phyloP scores from a whole-genome alignment of 1,140 invertebrate genomes.

The Cotesia typhae region DNA sequence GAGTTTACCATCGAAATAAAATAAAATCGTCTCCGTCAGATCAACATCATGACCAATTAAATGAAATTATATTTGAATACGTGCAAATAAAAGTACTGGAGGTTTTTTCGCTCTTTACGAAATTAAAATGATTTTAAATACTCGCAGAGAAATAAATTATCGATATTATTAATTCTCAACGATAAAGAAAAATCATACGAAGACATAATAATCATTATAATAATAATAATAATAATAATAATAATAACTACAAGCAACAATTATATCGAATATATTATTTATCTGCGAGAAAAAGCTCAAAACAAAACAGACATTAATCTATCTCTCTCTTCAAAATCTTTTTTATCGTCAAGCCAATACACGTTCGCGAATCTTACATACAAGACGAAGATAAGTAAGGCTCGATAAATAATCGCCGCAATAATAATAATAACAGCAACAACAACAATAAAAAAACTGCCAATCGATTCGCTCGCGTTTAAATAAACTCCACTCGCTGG shows the following conservation, averaged over 20 bases:
- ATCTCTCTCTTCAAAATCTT: too few relatives aligned
- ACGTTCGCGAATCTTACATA: conserved; percentile 7
- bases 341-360: too few relatives aligned
- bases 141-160: conserved; percentile 1
- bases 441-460: conserved; percentile 29
- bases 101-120: not conserved
- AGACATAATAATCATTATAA: not conserved
- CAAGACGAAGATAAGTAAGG: conserved; percentile 15
- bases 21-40: not conserved
- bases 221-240: not conserved
- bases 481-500: conserved; percentile 14
- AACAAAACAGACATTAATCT: too few relatives aligned
- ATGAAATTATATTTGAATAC: not conserved
- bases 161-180: not conserved
- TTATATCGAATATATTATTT: too few relatives aligned
- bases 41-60: not conserved
- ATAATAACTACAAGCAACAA: not conserved
- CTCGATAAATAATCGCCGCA: conserved; percentile 17
- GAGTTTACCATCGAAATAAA: conserved; percentile 9
- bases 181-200: not conserved
- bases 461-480: conserved; percentile 29
- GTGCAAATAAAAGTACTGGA: conserved; percentile 4
- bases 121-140: not conserved
- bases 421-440: conserved; percentile 10
- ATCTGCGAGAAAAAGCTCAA: too few relatives aligned